Percentiles rank a stretch among this genome's conserved stretches.
These are phyloP conservation scores for Phocoena phocoena DNA, from an alignment of 2,113 vertebrate species.

Conservation along the genomic window DNA sequence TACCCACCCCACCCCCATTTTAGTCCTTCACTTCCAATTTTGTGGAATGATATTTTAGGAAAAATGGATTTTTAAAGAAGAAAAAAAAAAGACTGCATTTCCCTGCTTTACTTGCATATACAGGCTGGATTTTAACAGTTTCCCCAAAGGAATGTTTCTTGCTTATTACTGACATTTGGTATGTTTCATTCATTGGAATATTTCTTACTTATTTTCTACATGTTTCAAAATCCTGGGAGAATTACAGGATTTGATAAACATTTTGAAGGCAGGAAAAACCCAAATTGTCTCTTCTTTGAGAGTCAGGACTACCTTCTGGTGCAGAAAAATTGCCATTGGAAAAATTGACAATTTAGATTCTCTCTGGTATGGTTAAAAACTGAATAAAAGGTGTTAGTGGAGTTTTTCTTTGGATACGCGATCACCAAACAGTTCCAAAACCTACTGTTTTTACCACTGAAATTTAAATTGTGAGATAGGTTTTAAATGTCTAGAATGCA, in stretches of 20 bases:
- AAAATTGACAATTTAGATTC: background rate
- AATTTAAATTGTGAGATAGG: conserved; percentile 85
- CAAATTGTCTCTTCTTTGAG: conserved; percentile 55
- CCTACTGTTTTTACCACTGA: conserved; percentile 84
- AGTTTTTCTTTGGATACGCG: conserved; percentile 82
- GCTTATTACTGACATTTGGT: conserved; percentile 80
- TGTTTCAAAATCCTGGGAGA: conserved; percentile 82
- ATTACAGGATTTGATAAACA: conserved; percentile 81
- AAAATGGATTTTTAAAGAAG: too few relatives aligned
- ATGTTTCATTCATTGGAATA: conserved; percentile 84
- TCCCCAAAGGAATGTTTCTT: conserved; percentile 82
- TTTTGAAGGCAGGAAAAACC: conserved; percentile 79
- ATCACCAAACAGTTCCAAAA: conserved; percentile 82
- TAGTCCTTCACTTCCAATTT: too few relatives aligned
- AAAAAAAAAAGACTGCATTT: conserved; percentile 78
- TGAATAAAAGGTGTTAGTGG: conserved; percentile 82
- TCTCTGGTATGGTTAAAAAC: conserved; percentile 74
- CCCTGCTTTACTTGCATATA: conserved; percentile 82
- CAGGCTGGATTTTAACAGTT: conserved; percentile 83
- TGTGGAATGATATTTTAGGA: too few relatives aligned
- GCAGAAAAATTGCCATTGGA: conserved; percentile 71
- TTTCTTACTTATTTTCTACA: conserved; percentile 81
- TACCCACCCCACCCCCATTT: too few relatives aligned
- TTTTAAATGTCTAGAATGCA: conserved; percentile 86
- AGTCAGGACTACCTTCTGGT: conserved; percentile 76